Percentiles rank a stretch among this genome's conserved stretches.
phyloP scores from a whole-genome alignment of 2,113 vertebrate species.

The Parus major region DNA sequence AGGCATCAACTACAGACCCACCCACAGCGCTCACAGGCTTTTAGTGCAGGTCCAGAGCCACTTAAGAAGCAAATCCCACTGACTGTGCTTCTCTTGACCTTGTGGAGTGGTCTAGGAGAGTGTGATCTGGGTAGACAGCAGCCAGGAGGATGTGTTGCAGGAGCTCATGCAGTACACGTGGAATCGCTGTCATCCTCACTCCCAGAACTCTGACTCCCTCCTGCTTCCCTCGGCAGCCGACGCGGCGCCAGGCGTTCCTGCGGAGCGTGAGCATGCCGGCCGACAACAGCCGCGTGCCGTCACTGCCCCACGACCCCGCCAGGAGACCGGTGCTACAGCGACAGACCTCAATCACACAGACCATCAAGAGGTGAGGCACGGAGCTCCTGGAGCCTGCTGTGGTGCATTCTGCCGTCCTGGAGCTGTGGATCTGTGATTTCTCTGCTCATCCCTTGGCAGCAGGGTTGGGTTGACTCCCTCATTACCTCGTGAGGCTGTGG shows the following conservation, averaged over 20 bases:
- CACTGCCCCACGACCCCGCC: slow-evolving; percentile 77
- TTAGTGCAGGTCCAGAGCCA: neutral
- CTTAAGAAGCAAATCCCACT: neutral
- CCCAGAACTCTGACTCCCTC: neutral
- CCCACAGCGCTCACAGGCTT: neutral
- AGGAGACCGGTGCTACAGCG: slow-evolving; percentile 84
- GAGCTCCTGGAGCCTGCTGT: neutral
- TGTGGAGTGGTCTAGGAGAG: neutral
- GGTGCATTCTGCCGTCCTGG: neutral
- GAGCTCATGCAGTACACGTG: rapidly evolving
- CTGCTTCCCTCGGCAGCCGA: slow-evolving; percentile 69
- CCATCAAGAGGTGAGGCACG: slow-evolving; percentile 88
- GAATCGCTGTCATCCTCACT: neutral
- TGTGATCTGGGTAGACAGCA: neutral
- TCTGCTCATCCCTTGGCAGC: neutral
- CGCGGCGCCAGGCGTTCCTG: slow-evolving; percentile 86
- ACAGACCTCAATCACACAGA: slow-evolving; percentile 96
- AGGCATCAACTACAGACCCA: neutral
- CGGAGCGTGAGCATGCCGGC: slow-evolving; percentile 94
- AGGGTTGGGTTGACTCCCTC: neutral
- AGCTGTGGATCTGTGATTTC: rapidly evolving
- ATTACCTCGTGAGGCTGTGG: rapidly evolving
- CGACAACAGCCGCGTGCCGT: slow-evolving; percentile 82
- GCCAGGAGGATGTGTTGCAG: neutral
- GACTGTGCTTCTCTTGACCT: neutral